A percentile compares a stretch with the other conserved stretches of the same genome.
Evolutionary conservation across 1,140 invertebrate species (phyloP).

Genomic region (Antheraea mylitta): DNA sequence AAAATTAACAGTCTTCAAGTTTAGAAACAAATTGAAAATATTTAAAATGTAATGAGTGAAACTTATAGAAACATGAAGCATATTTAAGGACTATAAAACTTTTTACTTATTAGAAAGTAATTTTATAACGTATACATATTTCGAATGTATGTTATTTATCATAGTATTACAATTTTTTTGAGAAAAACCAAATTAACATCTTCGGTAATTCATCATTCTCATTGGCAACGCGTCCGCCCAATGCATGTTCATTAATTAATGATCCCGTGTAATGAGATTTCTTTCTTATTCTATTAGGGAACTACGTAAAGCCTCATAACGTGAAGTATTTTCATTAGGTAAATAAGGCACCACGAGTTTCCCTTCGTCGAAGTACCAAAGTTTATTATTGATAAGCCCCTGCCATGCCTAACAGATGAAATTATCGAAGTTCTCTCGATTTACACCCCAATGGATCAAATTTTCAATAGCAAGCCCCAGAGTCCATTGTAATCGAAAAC

Average conservation of each 20-base stretch:
- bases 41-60: too few relatives aligned
- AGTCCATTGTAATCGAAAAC: constrained; percentile 38
- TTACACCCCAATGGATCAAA: constrained; percentile 35
- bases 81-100: neutral
- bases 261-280: neutral
- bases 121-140: neutral
- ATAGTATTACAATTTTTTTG: neutral
- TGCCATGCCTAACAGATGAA: constrained; percentile 1
- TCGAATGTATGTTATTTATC: neutral
- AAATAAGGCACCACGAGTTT: neutral
- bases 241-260: constrained; percentile 11
- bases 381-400: neutral
- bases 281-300: neutral
- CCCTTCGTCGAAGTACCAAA: neutral
- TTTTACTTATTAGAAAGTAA: neutral
- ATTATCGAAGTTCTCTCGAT: constrained; percentile 27
- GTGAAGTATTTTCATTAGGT: neutral
- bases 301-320: too few relatives aligned
- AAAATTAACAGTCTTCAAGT: too few relatives aligned
- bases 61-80: too few relatives aligned
- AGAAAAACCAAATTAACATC: neutral
- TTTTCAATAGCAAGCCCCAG: constrained; percentile 21
- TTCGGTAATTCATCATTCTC: constrained; percentile 7
- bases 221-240: constrained; percentile 1
- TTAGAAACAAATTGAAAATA: too few relatives aligned